Conservation (phyloP, 2,797 vertebrate species). For the Sebastes cheni region DNA sequence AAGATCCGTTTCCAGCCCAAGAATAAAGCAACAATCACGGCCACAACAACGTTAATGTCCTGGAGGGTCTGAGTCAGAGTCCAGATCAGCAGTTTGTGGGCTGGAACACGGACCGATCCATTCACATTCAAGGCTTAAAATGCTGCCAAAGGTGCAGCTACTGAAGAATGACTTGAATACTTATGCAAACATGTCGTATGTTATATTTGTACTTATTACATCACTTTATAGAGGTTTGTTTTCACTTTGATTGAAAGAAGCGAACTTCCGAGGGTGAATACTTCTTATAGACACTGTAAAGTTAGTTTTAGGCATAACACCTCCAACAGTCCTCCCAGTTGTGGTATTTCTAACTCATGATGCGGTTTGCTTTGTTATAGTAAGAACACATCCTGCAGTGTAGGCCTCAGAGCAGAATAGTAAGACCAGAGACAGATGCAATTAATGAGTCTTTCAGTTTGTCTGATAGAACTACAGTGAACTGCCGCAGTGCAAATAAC, state of each 20-base stretch:
- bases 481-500: slow-evolving; percentile 37
- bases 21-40: background rate
- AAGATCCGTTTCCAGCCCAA: background rate
- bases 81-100: no score
- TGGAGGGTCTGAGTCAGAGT: background rate
- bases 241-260: background rate
- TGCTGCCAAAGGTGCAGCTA: no score
- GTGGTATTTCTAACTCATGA: background rate
- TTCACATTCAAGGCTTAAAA: no score
- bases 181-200: background rate
- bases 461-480: slow-evolving; percentile 40
- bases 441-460: slow-evolving; percentile 44
- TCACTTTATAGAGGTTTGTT: background rate
- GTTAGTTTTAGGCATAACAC: background rate
- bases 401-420: background rate
- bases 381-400: background rate
- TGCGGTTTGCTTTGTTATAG: background rate
- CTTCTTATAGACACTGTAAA: background rate
- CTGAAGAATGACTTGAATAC: background rate
- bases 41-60: background rate
- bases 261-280: background rate
- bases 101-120: no score
- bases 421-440: background rate
- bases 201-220: background rate
- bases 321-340: background rate